Conservation (phyloP, 2,888 invertebrate species). For the Ichneumoninae sp. region DNA sequence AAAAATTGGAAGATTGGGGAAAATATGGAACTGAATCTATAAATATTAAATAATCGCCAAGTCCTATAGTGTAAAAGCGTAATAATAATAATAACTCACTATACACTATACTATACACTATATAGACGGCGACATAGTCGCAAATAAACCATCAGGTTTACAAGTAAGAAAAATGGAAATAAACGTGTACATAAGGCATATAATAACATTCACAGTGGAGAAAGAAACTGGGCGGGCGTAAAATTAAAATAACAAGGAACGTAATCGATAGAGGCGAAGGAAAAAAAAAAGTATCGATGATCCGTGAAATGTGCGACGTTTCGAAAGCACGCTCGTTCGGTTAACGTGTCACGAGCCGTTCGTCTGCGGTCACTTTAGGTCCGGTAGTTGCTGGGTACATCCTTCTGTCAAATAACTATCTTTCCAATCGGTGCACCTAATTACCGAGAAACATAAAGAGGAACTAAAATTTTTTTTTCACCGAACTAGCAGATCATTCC, state of each 20-base stretch:
- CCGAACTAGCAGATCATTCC: slow-evolving; percentile 7
- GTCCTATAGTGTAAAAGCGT: too few relatives aligned
- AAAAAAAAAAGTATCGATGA: neutral
- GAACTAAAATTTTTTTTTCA: slow-evolving; percentile 43
- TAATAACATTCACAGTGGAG: neutral
- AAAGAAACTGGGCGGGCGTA: neutral
- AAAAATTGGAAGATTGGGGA: too few relatives aligned
- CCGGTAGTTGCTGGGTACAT: slow-evolving; percentile 65
- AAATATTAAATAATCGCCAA: too few relatives aligned
- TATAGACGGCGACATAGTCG: too few relatives aligned
- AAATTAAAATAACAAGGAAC: neutral
- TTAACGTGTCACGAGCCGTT: slow-evolving; percentile 39
- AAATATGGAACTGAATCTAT: too few relatives aligned
- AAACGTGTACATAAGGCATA: too few relatives aligned
- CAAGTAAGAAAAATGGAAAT: too few relatives aligned
- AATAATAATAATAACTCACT: too few relatives aligned
- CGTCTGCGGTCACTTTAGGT: slow-evolving; percentile 46
- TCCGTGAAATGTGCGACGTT: slow-evolving; percentile 2
- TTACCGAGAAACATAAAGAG: slow-evolving; percentile 45
- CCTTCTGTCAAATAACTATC: slow-evolving; percentile 68
- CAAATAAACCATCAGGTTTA: too few relatives aligned
- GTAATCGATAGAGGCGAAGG: neutral
- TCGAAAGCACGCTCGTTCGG: slow-evolving; percentile 25
- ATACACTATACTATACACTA: too few relatives aligned
- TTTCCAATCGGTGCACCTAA: slow-evolving; percentile 64